Evolutionary conservation across 2,888 invertebrate genomes (phyloP).

Genomic region (Hyalella azteca): DNA sequence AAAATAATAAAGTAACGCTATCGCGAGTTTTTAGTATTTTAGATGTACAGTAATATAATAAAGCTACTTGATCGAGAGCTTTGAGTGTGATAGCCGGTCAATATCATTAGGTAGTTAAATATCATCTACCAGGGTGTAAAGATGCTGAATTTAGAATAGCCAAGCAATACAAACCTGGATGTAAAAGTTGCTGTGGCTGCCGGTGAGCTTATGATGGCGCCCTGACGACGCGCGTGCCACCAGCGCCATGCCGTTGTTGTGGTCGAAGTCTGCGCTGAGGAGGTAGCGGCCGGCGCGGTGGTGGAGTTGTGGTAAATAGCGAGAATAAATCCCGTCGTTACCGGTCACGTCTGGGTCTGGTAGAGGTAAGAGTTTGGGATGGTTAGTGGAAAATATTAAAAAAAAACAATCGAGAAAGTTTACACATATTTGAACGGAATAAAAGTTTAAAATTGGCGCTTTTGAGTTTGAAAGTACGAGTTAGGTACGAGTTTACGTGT

Average conservation of each 20-base stretch:
- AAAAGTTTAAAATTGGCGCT: not conserved
- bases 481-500: not conserved
- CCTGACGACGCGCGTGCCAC: slow-evolving; percentile 47
- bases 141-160: too few relatives aligned
- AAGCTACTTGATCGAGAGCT: too few relatives aligned
- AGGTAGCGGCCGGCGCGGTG: slow-evolving; percentile 49
- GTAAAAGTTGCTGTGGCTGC: slow-evolving; percentile 39
- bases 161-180: slow-evolving; percentile 20
- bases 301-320: slow-evolving; percentile 65
- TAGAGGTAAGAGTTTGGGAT: slow-evolving; percentile 18
- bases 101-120: too few relatives aligned
- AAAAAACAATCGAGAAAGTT: not conserved
- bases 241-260: slow-evolving; percentile 54
- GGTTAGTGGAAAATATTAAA: not conserved
- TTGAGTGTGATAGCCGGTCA: too few relatives aligned
- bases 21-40: too few relatives aligned
- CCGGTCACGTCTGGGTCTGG: slow-evolving; percentile 71
- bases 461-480: not conserved
- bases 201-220: slow-evolving; percentile 51
- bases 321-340: slow-evolving; percentile 72
- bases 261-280: slow-evolving; percentile 51
- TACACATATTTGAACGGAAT: too few relatives aligned
- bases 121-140: too few relatives aligned
- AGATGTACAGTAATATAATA: too few relatives aligned
- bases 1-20: too few relatives aligned